These are phyloP conservation scores for Rousettus leschenaultii DNA, from an alignment of 2,113 vertebrate genomes.

Conservation along the genomic window DNA sequence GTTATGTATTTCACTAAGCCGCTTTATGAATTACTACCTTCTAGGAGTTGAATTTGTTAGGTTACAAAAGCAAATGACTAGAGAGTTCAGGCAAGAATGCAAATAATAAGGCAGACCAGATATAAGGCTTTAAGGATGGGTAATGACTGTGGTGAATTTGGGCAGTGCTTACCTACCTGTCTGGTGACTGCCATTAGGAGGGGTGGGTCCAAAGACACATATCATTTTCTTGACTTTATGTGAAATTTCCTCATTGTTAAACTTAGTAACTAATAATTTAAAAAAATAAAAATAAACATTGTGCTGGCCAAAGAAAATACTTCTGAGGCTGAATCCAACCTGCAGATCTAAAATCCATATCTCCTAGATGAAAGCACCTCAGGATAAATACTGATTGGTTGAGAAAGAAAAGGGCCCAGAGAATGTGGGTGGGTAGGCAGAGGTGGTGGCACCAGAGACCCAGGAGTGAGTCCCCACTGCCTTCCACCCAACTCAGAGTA, in stretches of 20 bases:
- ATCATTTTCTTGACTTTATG: not conserved
- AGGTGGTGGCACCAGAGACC: not conserved
- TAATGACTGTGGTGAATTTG: not conserved
- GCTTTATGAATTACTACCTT: not conserved
- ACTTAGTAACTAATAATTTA: not conserved
- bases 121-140: not conserved
- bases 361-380: not conserved
- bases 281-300: not conserved
- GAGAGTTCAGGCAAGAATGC: not conserved
- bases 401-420: not conserved
- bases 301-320: not conserved
- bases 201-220: not conserved
- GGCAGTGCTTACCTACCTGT: not conserved
- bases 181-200: not conserved
- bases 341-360: not conserved
- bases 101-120: not conserved
- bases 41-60: not conserved
- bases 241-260: not conserved
- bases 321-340: not conserved
- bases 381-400: not conserved
- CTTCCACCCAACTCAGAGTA: not conserved
- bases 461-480: not conserved
- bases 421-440: not conserved
- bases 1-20: not conserved
- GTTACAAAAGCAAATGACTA: slow-evolving; percentile 6